Base-by-base conservation (phyloP, 2,888 invertebrate genomes). In the Phyllotreta cruciferae region DNA sequence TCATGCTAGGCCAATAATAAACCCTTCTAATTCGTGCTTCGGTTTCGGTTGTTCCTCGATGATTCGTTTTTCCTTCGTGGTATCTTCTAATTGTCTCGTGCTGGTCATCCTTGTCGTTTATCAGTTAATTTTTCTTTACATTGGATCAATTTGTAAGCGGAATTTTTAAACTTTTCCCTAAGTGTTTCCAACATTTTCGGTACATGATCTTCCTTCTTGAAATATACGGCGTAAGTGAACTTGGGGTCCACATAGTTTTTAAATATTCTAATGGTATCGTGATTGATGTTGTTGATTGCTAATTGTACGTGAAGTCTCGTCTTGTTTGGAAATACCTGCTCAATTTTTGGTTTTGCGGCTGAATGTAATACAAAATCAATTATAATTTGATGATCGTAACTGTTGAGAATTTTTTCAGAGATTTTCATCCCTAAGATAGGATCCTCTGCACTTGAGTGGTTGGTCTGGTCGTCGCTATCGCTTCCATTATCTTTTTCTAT, bases 11-110 rank as follows among this genome's bases (percentile, higher is more conserved):
- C n/a, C n/a, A n/a, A n/a, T n/a, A n/a, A n/a, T n/a, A n/a, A n/a
- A n/a, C n/a, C n/a, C n/a, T n/a, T n/a, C n/a, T n/a, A n/a, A n/a
- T n/a, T 37, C 24, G 38, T 14, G 10, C 1, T 14, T 49, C 7
- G 2, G 49, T 14, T n/a, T 49, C 57, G 11, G 14, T 57, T 1
- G 50, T 49, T 3, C 49, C 49, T 9, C 49, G 10, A 14, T 56
- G 42, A n/a, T 14, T 24, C 1, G 56, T 56, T 44, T 56, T 56
- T 24, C 34, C 44, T 9, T 44, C 38, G 38, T 57, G 49, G 11
- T 57, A 49, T 3, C 9, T 45, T 49, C n/a, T 10, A 6, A 57
- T 14, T 11, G 34, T 35, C 39, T 47, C 37, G n/a, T 38, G 38
- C 10, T 57, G 49, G 36, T 34, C 50, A 1, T 38, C 39, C 6